Percentiles rank a stretch among this genome's conserved stretches.
Conservation (phyloP, 2,113 vertebrate species). For the Rhabdornis inornatus region DNA sequence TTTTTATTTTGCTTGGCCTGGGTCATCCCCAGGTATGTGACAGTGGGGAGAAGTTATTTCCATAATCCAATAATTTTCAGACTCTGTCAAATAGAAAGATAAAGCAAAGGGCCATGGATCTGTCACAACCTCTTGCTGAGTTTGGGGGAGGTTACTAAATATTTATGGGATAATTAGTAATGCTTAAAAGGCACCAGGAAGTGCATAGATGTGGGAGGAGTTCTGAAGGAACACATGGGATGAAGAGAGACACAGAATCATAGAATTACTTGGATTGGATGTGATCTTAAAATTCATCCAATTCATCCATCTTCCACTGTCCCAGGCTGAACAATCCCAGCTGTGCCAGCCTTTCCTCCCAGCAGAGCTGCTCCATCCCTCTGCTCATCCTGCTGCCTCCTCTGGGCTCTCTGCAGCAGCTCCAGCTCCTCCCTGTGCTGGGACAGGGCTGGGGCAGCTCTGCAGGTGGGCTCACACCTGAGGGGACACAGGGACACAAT, state of each 20-base stretch:
- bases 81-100: neutral
- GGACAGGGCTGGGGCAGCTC: neutral
- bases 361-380: neutral
- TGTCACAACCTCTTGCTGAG: neutral
- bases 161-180: neutral
- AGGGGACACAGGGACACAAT: neutral
- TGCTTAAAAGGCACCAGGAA: neutral
- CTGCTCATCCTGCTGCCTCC: neutral
- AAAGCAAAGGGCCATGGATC: neutral
- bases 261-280: too few species aligned
- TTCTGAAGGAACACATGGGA: neutral
- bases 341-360: neutral
- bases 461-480: neutral
- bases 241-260: neutral
- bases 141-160: neutral
- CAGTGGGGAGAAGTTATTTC: neutral
- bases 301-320: too few species aligned
- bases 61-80: neutral
- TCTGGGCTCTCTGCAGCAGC: neutral
- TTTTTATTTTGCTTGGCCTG: neutral
- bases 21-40: neutral
- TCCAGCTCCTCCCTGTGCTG: neutral
- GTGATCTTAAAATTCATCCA: too few species aligned
- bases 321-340: too few species aligned
- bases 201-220: rapidly evolving